Evolutionary conservation across 2,888 invertebrate species (phyloP), one percentile per base, ranked within the genome.

Genomic region (Eulithis prunata): DNA sequence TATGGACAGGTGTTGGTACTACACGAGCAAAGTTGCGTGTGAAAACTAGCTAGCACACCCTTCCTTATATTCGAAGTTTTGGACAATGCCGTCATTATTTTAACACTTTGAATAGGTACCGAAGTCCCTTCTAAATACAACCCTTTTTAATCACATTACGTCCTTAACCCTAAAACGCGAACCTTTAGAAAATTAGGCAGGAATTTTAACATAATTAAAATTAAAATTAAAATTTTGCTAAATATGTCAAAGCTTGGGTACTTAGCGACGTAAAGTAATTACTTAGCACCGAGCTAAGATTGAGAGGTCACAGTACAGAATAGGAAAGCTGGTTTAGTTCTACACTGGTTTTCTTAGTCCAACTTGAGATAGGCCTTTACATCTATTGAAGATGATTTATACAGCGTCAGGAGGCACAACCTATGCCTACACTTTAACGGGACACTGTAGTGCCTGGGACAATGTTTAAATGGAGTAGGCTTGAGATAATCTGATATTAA

Each of bases 141-240:
- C 71, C 73, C 66, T 70, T 63, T 69, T 71, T 69, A 72, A 74
- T 72, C 72, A 65, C 69, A 69, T 71, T 67, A 46, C 58, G 56
- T 11, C 64, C 54, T 71, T 71, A 72, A 72, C 74, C 71, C 70
- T 75, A 61, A 53, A 71, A 67, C 66, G 72, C 49, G 68, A 58
- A 51, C 70, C 67, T 55, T 64, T 62, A 63, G 64, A 49, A 60
- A 73, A 71, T 74, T 75, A 75, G 73, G 70, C 64, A 60, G 68
- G 67, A 74, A 74, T 74, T 71, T 70, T 74, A 80, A 77, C 71
- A 71, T 74, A 71, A 71, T 79, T 77, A 79, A 71, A 70, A 71
- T 79, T 77, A 79, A 71, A 70, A 73, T 72, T 70, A 78, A 72
- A 70, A 73, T 72, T 70, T 74, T 62, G 72, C 75, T 75, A 74